Conservation (phyloP, 2,888 invertebrate genomes). For the Linyphia triangularis region DNA sequence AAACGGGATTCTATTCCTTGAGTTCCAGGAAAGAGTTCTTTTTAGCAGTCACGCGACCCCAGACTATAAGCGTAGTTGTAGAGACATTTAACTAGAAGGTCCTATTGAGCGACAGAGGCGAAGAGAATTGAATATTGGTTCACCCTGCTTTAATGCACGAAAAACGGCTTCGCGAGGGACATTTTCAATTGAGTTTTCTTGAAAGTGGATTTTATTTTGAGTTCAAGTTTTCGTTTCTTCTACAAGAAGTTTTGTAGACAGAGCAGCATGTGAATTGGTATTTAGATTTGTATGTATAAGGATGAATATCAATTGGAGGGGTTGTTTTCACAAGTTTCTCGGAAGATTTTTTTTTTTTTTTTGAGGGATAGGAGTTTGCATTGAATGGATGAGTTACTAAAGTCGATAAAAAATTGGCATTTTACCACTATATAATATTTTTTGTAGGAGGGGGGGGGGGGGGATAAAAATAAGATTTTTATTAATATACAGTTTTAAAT, state of each 20-base stretch:
- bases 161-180: conserved; percentile 31
- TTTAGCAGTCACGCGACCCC: conserved; percentile 50
- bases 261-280: background rate
- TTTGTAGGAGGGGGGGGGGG: no score
- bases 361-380: no score
- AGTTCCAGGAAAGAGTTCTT: conserved; percentile 55
- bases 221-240: conserved; percentile 11
- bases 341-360: no score
- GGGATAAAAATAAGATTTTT: no score
- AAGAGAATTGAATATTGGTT: conserved; percentile 53
- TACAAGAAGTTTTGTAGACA: no score
- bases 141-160: conserved; percentile 48
- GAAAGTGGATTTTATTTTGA: conserved; percentile 40
- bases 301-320: no score
- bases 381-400: no score
- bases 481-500: no score
- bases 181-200: conserved; percentile 33
- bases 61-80: conserved; percentile 52
- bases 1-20: conserved; percentile 63
- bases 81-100: conserved; percentile 63
- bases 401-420: no score
- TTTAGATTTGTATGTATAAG: background rate
- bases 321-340: no score
- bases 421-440: no score
- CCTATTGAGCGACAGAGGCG: conserved; percentile 44